These are phyloP conservation scores for Motacilla tschutschensis DNA, from an alignment of 2,113 vertebrate genomes.

Conservation along the genomic window DNA sequence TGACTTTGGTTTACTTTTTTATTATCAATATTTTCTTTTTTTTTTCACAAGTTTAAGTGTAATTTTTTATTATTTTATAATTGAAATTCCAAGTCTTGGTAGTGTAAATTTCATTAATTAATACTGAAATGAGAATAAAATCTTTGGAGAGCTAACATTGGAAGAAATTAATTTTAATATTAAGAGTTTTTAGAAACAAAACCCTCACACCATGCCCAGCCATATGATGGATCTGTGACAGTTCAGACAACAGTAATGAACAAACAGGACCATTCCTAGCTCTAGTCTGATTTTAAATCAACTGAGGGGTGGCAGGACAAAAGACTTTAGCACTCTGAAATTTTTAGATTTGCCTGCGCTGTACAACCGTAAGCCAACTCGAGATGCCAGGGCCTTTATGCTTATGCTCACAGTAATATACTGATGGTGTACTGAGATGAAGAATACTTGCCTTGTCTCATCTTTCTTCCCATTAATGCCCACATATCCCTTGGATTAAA, in stretches of 20 bases:
- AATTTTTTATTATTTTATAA: too few species aligned
- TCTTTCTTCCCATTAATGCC: fast-evolving
- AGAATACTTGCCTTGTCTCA: neutral
- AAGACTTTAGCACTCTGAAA: neutral
- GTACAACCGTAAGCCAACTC: neutral
- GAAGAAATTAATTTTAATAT: neutral
- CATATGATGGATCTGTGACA: too few species aligned
- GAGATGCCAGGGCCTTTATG: neutral
- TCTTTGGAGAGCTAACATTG: neutral
- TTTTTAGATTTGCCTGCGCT: neutral
- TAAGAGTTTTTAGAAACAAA: neutral
- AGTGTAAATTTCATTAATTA: neutral
- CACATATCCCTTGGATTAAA: neutral
- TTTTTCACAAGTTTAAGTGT: neutral
- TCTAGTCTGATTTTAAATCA: neutral
- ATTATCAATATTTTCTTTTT: neutral
- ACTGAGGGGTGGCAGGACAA: neutral
- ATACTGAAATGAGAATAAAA: neutral
- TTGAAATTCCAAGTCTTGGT: neutral
- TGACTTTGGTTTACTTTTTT: neutral
- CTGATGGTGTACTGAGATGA: neutral
- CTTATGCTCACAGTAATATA: neutral
- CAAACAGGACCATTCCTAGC: neutral
- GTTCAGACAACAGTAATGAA: neutral
- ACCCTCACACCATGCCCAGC: fast-evolving